Percentiles rank a stretch among this genome's conserved stretches.
Conservation (phyloP, 1,140 invertebrate genomes). For the Euura lappo region DNA sequence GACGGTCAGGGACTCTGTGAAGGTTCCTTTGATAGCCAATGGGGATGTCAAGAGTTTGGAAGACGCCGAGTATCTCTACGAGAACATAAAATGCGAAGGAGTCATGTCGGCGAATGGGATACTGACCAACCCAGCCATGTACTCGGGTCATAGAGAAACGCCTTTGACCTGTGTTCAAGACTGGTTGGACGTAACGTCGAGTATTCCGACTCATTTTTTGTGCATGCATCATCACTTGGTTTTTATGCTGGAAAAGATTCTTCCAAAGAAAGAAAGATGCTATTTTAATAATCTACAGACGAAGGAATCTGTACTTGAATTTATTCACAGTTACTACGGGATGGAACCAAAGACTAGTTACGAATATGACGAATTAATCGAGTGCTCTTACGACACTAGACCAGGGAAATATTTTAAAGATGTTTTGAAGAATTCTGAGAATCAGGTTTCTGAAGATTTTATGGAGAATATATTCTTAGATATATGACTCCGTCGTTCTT, state of each 20-base stretch:
- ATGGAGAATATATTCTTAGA: conserved; percentile 15
- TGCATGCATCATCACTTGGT: conserved; percentile 93
- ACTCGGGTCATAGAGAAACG: conserved; percentile 72
- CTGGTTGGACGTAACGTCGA: conserved; percentile 78
- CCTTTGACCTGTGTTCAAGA: conserved; percentile 81
- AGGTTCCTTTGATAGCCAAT: conserved; percentile 89
- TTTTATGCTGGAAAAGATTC: conserved; percentile 88
- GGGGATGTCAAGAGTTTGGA: conserved; percentile 81
- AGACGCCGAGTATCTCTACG: conserved; percentile 72
- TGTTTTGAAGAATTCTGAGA: neutral
- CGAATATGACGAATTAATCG: conserved; percentile 41
- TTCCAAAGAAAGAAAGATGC: conserved; percentile 72
- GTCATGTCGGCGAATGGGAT: conserved; percentile 90
- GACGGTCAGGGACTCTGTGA: conserved; percentile 73
- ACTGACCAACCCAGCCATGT: conserved; percentile 90
- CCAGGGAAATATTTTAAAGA: conserved; percentile 5
- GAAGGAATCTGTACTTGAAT: conserved; percentile 74
- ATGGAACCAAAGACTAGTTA: conserved; percentile 43
- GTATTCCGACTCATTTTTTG: conserved; percentile 67
- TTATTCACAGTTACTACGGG: conserved; percentile 67
- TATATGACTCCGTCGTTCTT: neutral
- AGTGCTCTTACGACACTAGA: conserved; percentile 37
- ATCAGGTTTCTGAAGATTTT: conserved; percentile 4
- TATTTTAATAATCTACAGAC: conserved; percentile 81
- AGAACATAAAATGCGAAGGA: conserved; percentile 77